phyloP scores from a whole-genome alignment of 2,113 vertebrate species.

The Naja naja region DNA sequence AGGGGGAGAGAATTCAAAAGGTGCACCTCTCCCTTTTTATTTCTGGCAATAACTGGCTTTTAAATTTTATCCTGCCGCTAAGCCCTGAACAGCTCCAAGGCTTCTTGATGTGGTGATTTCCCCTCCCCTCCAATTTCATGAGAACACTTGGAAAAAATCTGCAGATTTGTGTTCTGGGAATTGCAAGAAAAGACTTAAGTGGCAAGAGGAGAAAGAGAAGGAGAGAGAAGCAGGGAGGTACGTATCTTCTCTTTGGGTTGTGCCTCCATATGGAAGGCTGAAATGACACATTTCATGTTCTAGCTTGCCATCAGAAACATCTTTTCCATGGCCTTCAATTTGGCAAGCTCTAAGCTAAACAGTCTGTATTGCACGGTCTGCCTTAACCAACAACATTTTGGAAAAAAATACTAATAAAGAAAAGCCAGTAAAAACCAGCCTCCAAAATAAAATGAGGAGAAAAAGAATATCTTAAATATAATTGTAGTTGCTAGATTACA shows the following conservation, averaged over 20 bases:
- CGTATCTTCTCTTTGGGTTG: neutral
- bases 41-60: neutral
- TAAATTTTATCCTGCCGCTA: neutral
- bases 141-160: neutral
- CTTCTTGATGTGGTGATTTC: neutral
- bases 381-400: neutral
- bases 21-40: neutral
- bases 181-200: neutral
- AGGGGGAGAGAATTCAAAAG: neutral
- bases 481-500: neutral
- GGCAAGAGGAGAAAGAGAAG: neutral
- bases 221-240: neutral
- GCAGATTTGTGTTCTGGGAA: neutral
- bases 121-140: neutral
- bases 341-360: neutral
- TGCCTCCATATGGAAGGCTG: neutral
- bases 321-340: neutral
- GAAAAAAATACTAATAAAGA: neutral
- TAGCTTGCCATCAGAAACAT: neutral
- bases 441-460: neutral
- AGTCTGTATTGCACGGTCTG: neutral
- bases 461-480: neutral
- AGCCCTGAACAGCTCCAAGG: neutral
- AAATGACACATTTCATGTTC: constrained; percentile 1
- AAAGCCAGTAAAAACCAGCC: neutral